Base-by-base conservation (phyloP, 2,113 vertebrate genomes). In the Callionymus lyra region DNA sequence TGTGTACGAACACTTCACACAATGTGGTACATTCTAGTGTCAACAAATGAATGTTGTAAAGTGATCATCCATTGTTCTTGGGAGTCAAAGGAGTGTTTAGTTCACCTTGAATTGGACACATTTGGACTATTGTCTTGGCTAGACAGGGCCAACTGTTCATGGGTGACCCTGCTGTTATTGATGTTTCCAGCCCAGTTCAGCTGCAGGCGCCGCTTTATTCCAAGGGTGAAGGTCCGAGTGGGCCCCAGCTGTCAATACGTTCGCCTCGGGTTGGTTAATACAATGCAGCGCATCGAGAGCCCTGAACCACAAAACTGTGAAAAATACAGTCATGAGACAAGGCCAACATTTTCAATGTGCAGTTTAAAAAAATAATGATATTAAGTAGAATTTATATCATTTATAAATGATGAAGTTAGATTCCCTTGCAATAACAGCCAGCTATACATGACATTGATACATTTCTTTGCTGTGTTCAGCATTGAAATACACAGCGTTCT, bases 171-270 rank as follows among this genome's bases (percentile, higher is more conserved):
- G 33, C 3, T 47, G 19, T 2, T 63, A 55, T 69, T 54, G 34
- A 62, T 4, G 14, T 27, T 61, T 58, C 41, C 38, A 32, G 31
- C 31, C 38, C 45, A 44, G 57, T 61, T 48, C 56, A 37, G 52
- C 58, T 46, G 14, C 16, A 63, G 47, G 59, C 47, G 6, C 34
- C n/a, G 31, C 44, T 52, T 47, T 44, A 33, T 9, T 13, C 3
- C 12, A 32, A 57, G 59, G 49, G 41, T 44, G 66, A 60, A 68
- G 40, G 61, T 60, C 51, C 44, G 44, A 51, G 40, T 47, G 31
- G 50, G 47, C 1, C 44, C 41, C 56, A 47, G 46, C 35, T 63
- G 53, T 64, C 65, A 43, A 58, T 62, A 52, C 14, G 41, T 52
- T 14, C 43, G 56, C 58, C 1, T 34, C 43, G 17, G 47, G 41